Conservation (phyloP, 2,113 vertebrate species). For the Leptosomus discolor region DNA sequence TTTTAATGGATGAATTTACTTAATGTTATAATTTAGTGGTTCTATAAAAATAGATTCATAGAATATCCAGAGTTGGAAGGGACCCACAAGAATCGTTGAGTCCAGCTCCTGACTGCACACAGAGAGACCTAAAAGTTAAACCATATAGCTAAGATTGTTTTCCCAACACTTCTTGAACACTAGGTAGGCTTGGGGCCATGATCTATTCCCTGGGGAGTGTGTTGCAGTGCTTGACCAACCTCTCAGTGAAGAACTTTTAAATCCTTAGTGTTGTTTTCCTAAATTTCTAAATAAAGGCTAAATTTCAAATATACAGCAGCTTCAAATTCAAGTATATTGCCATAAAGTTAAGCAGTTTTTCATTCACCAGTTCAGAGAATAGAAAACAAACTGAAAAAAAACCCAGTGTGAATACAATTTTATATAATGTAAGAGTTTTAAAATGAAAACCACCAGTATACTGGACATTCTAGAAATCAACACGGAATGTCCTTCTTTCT, state of each 20-base stretch:
- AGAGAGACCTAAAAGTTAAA: not conserved
- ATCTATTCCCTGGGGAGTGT: accelerated
- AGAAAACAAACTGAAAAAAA: not conserved
- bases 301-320: not conserved
- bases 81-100: not conserved
- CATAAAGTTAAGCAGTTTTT: not conserved
- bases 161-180: not conserved
- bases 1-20: not conserved
- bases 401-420: not conserved
- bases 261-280: not conserved
- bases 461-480: not conserved
- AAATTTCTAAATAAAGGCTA: not conserved
- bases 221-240: not conserved
- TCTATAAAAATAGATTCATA: not conserved
- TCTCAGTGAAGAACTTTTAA: not conserved
- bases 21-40: not conserved
- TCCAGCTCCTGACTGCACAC: not conserved
- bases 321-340: not conserved
- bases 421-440: not conserved
- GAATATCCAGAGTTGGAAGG: not conserved
- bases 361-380: not conserved
- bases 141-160: not conserved
- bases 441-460: not conserved
- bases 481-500: not conserved
- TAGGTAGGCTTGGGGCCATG: too few relatives aligned